Base-by-base conservation (phyloP, 2,888 invertebrate genomes). In the Drosophila maculinotata region DNA sequence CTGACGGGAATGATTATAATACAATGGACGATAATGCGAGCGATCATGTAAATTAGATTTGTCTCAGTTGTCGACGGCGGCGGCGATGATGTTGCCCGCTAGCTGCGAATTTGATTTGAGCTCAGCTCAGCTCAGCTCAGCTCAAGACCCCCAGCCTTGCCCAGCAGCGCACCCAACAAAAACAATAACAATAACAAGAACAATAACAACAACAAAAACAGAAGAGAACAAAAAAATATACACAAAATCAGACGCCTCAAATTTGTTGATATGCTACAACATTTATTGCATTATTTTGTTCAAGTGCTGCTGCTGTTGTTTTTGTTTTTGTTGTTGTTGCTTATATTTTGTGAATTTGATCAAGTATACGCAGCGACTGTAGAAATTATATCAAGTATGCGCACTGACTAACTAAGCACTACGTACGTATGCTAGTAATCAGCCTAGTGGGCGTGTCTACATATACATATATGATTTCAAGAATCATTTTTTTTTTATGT, bases 1-100 rank as follows among this genome's bases (percentile, higher is more conserved):
- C 28, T 58, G 54, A 31, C 48, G 47, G 44, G 66, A 74, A 76
- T 85, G 83, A 82, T 81, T 83, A 84, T 86, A 86, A 83, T 84
- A 87, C 86, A 86, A 87, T 79, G 81, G 82, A 88, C 72, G 79
- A 86, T 86, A 87, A 87, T 84, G 82, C 76, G 87, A 87, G 86
- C 72, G 86, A 87, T 87, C 88, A 88, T 84, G 87, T 86, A 87
- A 87, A 87, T 87, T 88, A 88, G 88, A 87, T 87, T 84, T 86
- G 84, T 83, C 83, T 82, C 83, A 79, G 82, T 82, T 82, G 77
- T 68, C 66, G 53, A 57, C 64, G 60, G 30, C 65, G 45, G 30
- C 48, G 15, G 23, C 12, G 33, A 25, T 20, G 20, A 31, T 15
- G 23, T 23, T 14, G 20, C 12, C n/a, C 25, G 17, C 38, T 39